Base-by-base conservation (phyloP, 2,797 vertebrate species). In the Capromys pilorides region DNA sequence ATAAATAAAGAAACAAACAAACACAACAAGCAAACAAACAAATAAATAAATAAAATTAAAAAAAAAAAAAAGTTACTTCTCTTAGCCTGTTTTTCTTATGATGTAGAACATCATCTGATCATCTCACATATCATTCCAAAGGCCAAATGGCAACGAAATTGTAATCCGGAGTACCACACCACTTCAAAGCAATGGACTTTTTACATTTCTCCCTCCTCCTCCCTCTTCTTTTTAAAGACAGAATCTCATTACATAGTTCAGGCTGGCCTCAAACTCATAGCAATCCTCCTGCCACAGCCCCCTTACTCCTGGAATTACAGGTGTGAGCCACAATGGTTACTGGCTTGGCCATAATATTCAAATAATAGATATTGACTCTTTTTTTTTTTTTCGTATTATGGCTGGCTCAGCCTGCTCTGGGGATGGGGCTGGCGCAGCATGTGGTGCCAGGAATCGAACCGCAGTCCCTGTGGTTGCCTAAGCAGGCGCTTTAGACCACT, bases 121-220 rank as follows among this genome's bases (percentile, higher is more conserved):
- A 64, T 10, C 19, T 64, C 57, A 83, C 28, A 82, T 88, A 71
- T 61, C 33, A 88, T 61, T 88, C 82, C 51, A 69, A 84, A 33
- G 51, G 80, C 21, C 41, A 88, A 84, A 79, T n/a, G 62, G 69
- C 39, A 49, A 75, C 66, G 64, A 77, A 95, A 92, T 12, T 36
- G 33, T 57, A 94, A 45, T 36, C 62, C 90, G 71, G 78, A 92
- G 36, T 13, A 83, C 49, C 80, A 85, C 73, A 67, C 36, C 19
- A 86, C 51, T 81, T 90, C 81, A 86, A 95, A 66, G 36, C 36
- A 86, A 80, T 66, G 59, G 57, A 66, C 73, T 82, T 78, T 90
- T 90, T 94, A 88, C 24, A n/a, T 84, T 88, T 85, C 61, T 14
- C 54, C 51, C 51, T 51, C 51, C 51, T 51, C 11, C 51, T 51